A percentile compares a stretch with the other conserved stretches of the same genome.
Conservation (phyloP, 2,888 invertebrate genomes). For the Chelonus formosanus region DNA sequence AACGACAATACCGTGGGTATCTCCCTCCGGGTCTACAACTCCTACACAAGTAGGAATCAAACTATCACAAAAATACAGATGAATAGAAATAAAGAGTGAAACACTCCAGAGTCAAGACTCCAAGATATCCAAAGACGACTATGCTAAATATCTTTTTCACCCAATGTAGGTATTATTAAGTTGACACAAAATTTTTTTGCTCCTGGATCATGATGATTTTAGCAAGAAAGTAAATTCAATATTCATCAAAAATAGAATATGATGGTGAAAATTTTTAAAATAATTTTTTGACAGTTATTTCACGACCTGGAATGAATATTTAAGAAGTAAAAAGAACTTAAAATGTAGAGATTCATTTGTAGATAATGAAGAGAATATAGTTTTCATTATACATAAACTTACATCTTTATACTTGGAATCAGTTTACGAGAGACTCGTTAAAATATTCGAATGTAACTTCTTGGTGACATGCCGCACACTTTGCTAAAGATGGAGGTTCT, state of each 20-base stretch:
- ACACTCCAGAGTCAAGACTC: constrained; percentile 33
- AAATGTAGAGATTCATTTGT: neutral
- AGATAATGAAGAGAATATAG: neutral
- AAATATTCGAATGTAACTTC: constrained; percentile 61
- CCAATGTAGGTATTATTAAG: constrained; percentile 1
- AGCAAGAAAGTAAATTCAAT: no score
- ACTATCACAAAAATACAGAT: constrained; percentile 12
- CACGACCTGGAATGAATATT: no score
- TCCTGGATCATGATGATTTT: no score
- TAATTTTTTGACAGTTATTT: no score
- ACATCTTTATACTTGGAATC: constrained; percentile 51
- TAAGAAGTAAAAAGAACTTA: no score
- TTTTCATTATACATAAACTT: neutral
- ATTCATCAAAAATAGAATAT: no score
- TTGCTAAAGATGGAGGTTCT: constrained; percentile 32
- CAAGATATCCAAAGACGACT: constrained; percentile 54
- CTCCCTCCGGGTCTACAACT: constrained; percentile 22
- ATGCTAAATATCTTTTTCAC: constrained; percentile 61
- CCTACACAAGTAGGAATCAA: neutral
- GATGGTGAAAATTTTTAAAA: no score
- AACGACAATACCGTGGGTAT: constrained; percentile 40
- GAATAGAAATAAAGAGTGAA: constrained; percentile 20
- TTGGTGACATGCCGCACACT: constrained; percentile 61
- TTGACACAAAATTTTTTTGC: no score
- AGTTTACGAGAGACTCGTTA: constrained; percentile 64